Evolutionary conservation across 2,113 vertebrate genomes (phyloP), one percentile per base, ranked within the genome.

Genomic region (Bucco capensis): DNA sequence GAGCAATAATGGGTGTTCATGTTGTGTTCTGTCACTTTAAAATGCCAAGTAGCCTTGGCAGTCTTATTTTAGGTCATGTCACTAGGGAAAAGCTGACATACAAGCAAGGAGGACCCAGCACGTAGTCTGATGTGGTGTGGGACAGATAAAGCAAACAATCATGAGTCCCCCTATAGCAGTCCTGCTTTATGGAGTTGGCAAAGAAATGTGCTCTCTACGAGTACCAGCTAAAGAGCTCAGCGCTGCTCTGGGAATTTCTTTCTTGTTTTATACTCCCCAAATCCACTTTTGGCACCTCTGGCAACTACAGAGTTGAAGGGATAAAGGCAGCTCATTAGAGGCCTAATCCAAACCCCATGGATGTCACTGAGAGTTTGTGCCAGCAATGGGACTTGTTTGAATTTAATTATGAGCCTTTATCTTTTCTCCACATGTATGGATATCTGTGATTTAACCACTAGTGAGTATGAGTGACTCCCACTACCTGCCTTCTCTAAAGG

Each of bases 241-340:
- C 16, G 60, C 62, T 83, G 74, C 87, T 88, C 14, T 47, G 87
- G 82, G 58, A 83, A 58, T 89, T 87, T 67, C 58, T 53, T 53
- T 80, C 60, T 18, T 2, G 0, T 75, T 92, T 86, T 74, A 35
- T 42, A 49, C 37, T 69, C 33, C 71, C 51, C 30, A 66, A 81
- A 86, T 38, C n/a, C 46, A 61, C 42, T 87, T 87, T 65, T 83
- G 89, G 25, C 28, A 17, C 75, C 71, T 76, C 54, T 0, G 2
- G 27, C 51, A 73, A 19, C 28, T 44, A 19, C n/a, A 62, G 65
- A 30, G 49, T 12, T 75, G 66, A 69, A 93, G 31, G 71, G 71
- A 82, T 40, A 62, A 89, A 85, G 49, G 40, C 77, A 90, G 70
- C 73, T 86, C n/a, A 1, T 82, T 69, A 65, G 53, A 17, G 37